phyloP scores from a whole-genome alignment of 2,113 vertebrate species.

The Bufo gargarizans region DNA sequence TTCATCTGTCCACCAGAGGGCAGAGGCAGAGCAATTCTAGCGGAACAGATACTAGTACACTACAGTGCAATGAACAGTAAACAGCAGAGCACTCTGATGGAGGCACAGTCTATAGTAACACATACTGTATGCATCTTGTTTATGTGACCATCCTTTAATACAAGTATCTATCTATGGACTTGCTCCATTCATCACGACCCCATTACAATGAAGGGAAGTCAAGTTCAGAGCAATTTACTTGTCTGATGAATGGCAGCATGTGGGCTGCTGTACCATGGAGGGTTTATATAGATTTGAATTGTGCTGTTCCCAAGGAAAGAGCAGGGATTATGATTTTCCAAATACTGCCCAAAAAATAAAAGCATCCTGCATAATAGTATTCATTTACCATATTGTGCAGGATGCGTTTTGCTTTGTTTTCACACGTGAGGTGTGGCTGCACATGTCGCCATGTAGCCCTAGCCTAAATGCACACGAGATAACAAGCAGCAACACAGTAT shows the following conservation, averaged over 20 bases:
- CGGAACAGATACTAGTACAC: background rate
- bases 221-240: background rate
- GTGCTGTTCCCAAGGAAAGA: background rate
- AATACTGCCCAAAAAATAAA: no score
- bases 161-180: background rate
- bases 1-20: conserved; percentile 17
- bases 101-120: background rate
- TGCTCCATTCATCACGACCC: background rate
- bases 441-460: no score
- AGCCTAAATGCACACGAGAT: no score
- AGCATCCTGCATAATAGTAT: no score
- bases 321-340: no score
- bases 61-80: background rate
- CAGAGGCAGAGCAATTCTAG: background rate
- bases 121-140: no score
- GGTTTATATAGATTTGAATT: background rate
- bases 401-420: no score
- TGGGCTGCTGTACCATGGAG: background rate
- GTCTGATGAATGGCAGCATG: background rate
- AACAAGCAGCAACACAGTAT: no score
- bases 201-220: no score
- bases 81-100: background rate
- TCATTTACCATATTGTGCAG: no score
- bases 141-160: no score
- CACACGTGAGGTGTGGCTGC: no score